Evolutionary conservation across 1,140 invertebrate species (phyloP), one percentile per base, ranked within the genome.

Genomic region (Asobara japonica): DNA sequence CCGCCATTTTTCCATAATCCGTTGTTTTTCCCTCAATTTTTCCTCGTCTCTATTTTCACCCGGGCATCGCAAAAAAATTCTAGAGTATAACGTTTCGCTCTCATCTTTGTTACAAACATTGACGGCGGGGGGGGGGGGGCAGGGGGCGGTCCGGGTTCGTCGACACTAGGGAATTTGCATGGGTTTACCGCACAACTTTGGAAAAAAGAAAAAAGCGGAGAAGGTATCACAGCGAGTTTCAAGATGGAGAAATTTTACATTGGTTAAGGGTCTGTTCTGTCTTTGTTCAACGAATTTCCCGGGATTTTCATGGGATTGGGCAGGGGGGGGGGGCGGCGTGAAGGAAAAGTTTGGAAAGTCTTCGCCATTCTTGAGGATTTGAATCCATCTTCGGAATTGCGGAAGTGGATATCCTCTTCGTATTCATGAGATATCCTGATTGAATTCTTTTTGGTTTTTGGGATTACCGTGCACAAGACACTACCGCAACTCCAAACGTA

Each of bases 331-430:
- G n/a, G n/a, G n/a, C n/a, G n/a, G n/a, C n/a, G n/a, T n/a, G n/a
- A n/a, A n/a, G n/a, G n/a, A n/a, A n/a, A n/a, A 71, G 61, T 71
- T 56, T 22, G 7, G 36, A 65, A 69, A 45, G 7, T 45, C 4
- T 45, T 45, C n/a, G 18, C 41, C 1, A 76, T 74, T 69, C 76
- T 66, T 64, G 16, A 45, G 69, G 51, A 56, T 56, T 56, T 56
- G 20, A 25, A 27, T 8, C 6, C 22, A 25, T 5, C 20, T 22
- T 2, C 5, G 22, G 51, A 56, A 56, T 56, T 56, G 18, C 22
- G 18, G 51, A 56, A 8, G 11, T 6, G 20, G 22, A 56, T 22
- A 10, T 0, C 13, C 1, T 20, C 7, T 11, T 56, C 51, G 11
- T 25, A 10, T 56, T 22, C 2, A 56, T 56, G 13, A 10, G 6